phyloP scores from a whole-genome alignment of 2,113 vertebrate species.

The Nibea coibor region DNA sequence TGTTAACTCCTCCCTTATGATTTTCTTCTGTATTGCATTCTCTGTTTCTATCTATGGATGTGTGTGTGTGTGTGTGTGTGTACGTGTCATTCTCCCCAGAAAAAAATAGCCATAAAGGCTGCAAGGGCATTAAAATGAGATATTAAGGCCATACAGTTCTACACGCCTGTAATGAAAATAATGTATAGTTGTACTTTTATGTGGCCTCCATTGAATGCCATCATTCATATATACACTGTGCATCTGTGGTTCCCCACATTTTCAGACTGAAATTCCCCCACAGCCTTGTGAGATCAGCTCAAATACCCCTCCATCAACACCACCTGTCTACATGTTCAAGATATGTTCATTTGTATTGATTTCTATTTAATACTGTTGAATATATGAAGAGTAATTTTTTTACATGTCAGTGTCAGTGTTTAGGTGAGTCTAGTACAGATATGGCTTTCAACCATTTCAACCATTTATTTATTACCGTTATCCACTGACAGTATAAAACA shows the following conservation, averaged over 20 bases:
- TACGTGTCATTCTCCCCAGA: constrained; percentile 2
- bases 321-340: neutral
- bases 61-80: constrained; percentile 9
- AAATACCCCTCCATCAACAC: neutral
- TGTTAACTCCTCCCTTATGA: constrained; percentile 44
- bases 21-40: constrained; percentile 16
- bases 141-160: constrained; percentile 41
- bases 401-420: neutral
- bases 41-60: neutral
- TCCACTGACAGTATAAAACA: no score
- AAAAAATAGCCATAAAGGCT: constrained; percentile 32
- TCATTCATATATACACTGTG: constrained; percentile 1
- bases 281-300: neutral
- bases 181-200: constrained; percentile 33
- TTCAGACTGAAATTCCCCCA: neutral
- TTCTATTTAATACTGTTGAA: neutral
- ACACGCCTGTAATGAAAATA: constrained; percentile 34
- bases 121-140: constrained; percentile 51
- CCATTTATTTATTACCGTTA: neutral
- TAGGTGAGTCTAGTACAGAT: neutral
- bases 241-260: neutral
- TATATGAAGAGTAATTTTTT: neutral
- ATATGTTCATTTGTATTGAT: neutral
- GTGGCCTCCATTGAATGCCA: constrained; percentile 11
- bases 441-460: neutral